Evolutionary conservation across 1,140 invertebrate species (phyloP).

Genomic region (Streblospio benedicti): DNA sequence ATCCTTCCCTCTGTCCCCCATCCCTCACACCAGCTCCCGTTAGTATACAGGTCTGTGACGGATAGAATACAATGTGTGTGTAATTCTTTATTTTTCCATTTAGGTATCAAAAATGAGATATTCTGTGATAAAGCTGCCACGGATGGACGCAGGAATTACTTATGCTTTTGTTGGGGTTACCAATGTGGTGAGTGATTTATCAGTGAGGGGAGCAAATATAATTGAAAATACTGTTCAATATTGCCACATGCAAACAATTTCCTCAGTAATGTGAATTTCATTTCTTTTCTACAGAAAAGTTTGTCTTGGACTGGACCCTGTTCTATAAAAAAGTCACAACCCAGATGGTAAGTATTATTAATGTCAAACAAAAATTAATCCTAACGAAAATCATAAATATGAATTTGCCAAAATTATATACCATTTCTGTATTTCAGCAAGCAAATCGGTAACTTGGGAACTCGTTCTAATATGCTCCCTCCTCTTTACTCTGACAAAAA

Average conservation of each 20-base stretch:
- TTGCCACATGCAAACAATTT: too few species aligned
- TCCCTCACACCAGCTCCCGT: too few species aligned
- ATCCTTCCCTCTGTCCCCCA: too few species aligned
- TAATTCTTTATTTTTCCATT: not conserved
- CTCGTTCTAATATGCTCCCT: conserved; percentile 14
- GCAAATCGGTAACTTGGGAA: conserved; percentile 9
- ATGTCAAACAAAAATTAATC: too few species aligned
- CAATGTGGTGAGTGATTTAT: conserved; percentile 3
- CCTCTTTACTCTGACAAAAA: conserved; percentile 44
- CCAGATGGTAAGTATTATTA: conserved; percentile 27
- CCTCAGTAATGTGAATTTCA: too few species aligned
- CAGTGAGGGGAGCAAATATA: too few species aligned
- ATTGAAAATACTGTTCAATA: too few species aligned
- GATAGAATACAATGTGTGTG: too few species aligned
- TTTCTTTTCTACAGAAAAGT: conserved; percentile 4
- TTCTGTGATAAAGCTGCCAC: not conserved
- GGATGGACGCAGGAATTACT: not conserved
- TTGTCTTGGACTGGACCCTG: conserved; percentile 36
- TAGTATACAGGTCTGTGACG: too few species aligned
- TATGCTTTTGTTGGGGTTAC: not conserved
- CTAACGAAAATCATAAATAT: not conserved
- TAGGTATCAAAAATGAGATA: not conserved
- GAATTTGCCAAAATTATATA: not conserved
- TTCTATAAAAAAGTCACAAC: conserved; percentile 25
- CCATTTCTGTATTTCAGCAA: not conserved